Evolutionary conservation across 2,113 vertebrate species (phyloP), one percentile per base, ranked within the genome.

Genomic region (Anarrhichthys ocellatus): DNA sequence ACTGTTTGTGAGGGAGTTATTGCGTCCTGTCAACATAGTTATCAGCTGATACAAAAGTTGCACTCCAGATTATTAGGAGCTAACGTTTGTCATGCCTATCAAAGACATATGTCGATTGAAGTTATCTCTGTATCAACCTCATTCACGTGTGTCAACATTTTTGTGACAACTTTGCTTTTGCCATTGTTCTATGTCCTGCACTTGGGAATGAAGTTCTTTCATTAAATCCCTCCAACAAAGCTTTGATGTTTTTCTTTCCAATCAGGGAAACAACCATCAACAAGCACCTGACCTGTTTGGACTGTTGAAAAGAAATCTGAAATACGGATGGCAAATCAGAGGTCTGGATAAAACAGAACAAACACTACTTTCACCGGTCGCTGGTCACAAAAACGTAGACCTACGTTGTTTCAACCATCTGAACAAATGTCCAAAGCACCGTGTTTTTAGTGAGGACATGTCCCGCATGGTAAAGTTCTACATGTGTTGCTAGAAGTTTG

Each of bases 401-500:
- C 13, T 29, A 32, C 4, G 5, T 24, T 36, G 52, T 59, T 56
- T 66, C 20, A 29, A 44, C 24, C 42, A 10, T 63, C 32, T 0
- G 42, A 81, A 61, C 59, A 56, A 32, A 76, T 15, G 9, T 36
- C 1, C 4, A 4, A 14, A 32, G n/a, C 29, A 27, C 11, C 22
- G 13, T 4, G n/a, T 63, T 24, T 40, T 46, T 14, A 32, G 29
- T 9, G 24, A 59, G 27, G 18, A 54, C 29, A 6, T 13, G 2
- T 15, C 75, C 42, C 15, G n/a, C 18, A 1, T 3, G n/a, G 18
- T n/a, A 0, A 42, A 38, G 36, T 76, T 79, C 48, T 52, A 13
- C 61, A 22, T 79, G 32, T 2, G 13, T n/a, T 40, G 46, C 62
- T 2, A 38, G 71, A 88, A 85, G 82, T 90, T 88, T n/a, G 54